Evolutionary conservation across 2,113 vertebrate species (phyloP).

Genomic region (Dasyprocta punctata): DNA sequence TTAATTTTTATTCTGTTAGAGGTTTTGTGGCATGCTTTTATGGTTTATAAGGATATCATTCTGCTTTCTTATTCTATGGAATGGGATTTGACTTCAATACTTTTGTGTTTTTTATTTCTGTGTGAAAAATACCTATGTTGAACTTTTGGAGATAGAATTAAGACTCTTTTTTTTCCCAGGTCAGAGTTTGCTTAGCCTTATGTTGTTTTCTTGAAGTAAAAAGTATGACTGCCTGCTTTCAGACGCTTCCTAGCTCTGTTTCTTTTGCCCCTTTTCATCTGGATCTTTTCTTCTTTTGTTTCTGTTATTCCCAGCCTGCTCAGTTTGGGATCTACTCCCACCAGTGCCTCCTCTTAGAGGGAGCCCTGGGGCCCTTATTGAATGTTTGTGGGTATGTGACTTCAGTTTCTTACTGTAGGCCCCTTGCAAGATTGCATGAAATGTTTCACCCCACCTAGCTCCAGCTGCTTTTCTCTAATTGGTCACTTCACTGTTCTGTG

Average conservation of each 20-base stretch:
- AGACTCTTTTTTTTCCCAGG: neutral
- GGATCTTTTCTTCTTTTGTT: neutral
- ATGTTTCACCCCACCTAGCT: neutral
- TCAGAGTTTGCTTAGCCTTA: neutral
- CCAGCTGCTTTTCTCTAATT: neutral
- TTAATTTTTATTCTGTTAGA: neutral
- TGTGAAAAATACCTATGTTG: constrained; percentile 6
- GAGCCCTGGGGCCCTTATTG: neutral
- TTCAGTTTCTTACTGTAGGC: no score
- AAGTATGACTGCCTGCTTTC: neutral
- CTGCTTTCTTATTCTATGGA: neutral
- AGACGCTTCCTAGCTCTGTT: neutral
- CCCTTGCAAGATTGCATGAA: neutral
- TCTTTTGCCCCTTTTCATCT: neutral
- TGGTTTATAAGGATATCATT: neutral
- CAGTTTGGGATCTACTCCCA: neutral
- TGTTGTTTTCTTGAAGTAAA: neutral
- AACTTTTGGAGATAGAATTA: neutral
- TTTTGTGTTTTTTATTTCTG: neutral
- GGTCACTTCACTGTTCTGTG: neutral
- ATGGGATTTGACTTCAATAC: neutral
- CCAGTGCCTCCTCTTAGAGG: neutral
- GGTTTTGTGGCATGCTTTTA: neutral
- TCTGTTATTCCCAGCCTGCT: neutral
- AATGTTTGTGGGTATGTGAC: neutral